A percentile compares a stretch with the other conserved stretches of the same genome.
These are phyloP conservation scores for Oryzias woworae DNA, from an alignment of 2,113 vertebrate genomes.

Conservation along the genomic window DNA sequence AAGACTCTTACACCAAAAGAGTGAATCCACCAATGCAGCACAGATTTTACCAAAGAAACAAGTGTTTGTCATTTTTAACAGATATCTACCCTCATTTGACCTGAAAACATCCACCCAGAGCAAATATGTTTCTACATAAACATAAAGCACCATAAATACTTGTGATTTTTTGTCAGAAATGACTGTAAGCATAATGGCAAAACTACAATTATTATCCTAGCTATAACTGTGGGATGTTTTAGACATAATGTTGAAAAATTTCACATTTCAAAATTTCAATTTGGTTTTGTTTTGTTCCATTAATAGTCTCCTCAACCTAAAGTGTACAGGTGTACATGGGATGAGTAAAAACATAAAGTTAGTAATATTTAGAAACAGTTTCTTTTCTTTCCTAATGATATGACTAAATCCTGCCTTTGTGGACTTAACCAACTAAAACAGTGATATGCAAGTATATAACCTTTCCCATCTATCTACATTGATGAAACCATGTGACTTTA, in stretches of 20 bases:
- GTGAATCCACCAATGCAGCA: constrained; percentile 14
- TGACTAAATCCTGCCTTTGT: too few relatives aligned
- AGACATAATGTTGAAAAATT: too few relatives aligned
- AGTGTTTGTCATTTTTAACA: constrained; percentile 23
- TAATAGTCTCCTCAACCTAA: too few relatives aligned
- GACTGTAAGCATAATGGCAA: too few relatives aligned
- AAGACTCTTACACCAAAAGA: constrained; percentile 24
- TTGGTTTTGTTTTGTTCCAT: too few relatives aligned
- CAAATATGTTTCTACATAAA: too few relatives aligned
- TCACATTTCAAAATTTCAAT: too few relatives aligned
- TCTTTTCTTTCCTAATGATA: neutral
- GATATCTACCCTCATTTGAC: constrained; percentile 5
- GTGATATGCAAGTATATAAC: neutral
- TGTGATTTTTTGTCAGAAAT: too few relatives aligned
- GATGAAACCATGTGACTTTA: neutral
- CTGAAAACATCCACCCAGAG: constrained; percentile 10
- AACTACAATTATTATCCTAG: too few relatives aligned
- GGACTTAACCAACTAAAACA: neutral
- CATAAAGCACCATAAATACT: too few relatives aligned
- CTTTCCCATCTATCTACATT: neutral
- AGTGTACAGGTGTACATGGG: neutral
- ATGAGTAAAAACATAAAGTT: neutral
- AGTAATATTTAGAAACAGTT: neutral
- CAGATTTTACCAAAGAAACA: constrained; percentile 18
- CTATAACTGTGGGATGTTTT: too few relatives aligned